Conservation (phyloP, 2,888 invertebrate species). For the Ichneumoninae sp. region DNA sequence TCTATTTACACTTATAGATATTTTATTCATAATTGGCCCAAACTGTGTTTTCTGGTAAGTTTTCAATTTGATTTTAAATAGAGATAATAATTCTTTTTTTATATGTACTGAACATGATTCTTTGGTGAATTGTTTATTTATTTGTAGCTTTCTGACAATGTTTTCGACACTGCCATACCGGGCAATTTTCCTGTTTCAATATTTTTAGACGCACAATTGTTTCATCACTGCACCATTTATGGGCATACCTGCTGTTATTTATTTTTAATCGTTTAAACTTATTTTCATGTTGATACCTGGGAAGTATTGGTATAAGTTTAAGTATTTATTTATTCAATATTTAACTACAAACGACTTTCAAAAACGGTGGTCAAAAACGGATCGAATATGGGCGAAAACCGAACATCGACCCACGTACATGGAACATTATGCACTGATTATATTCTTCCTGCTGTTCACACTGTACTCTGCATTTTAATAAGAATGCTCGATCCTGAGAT, state of each 20-base stretch:
- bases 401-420: background rate
- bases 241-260: no score
- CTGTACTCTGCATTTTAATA: background rate
- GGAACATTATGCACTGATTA: background rate
- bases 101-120: background rate
- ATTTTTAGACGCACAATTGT: background rate
- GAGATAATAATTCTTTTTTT: background rate
- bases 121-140: background rate
- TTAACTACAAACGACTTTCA: no score
- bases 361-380: background rate
- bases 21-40: constrained; percentile 99
- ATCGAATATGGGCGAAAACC: background rate
- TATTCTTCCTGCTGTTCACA: background rate
- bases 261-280: no score
- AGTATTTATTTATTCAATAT: background rate
- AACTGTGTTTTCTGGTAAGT: constrained; percentile 97
- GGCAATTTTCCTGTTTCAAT: background rate
- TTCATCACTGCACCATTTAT: no score
- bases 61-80: background rate
- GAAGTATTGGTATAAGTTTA: no score
- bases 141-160: background rate
- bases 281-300: no score
- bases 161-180: background rate
- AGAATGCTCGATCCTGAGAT: background rate
- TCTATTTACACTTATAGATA: constrained; percentile 99